A percentile compares a stretch with the other conserved stretches of the same genome.
These are phyloP conservation scores for Geodia barretti DNA, from an alignment of 37 sponge, comb jelly and placozoan genomes.

Conservation along the genomic window DNA sequence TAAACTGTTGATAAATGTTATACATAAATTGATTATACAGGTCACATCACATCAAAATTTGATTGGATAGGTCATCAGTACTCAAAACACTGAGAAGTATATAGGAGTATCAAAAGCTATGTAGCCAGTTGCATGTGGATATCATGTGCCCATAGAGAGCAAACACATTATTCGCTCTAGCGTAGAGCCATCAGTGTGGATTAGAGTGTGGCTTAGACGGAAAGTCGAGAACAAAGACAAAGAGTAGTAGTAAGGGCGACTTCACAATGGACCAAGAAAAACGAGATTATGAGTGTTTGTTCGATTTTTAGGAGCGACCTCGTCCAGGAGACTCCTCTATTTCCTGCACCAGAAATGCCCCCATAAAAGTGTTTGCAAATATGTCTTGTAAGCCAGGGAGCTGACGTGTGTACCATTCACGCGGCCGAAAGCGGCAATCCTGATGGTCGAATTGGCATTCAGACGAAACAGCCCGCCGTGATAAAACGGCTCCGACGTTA, in stretches of 20 bases:
- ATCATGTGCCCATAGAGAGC: too few species aligned
- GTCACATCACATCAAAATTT: too few species aligned
- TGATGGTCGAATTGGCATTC: conserved; percentile 25
- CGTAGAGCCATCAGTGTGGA: not conserved
- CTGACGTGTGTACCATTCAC: not conserved
- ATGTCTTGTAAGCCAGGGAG: not conserved
- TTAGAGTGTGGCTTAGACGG: not conserved
- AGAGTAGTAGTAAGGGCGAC: too few species aligned
- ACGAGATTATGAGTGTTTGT: not conserved
- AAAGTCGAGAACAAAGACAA: not conserved
- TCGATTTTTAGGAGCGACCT: not conserved
- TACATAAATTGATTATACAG: too few species aligned
- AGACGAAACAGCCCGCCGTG: conserved; percentile 64
- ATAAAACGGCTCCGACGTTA: not conserved
- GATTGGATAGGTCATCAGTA: too few species aligned
- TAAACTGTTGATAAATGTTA: too few species aligned
- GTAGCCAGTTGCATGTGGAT: too few species aligned
- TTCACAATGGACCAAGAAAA: not conserved
- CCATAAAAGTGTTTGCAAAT: conserved; percentile 11
- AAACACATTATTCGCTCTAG: too few species aligned
- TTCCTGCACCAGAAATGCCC: conserved; percentile 28
- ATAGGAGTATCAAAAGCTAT: too few species aligned
- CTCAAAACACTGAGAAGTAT: too few species aligned
- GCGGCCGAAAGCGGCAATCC: not conserved
- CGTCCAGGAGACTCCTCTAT: not conserved